Evolutionary conservation across 1,140 invertebrate species (phyloP).

Genomic region (Trachymyrmex septentrionalis): DNA sequence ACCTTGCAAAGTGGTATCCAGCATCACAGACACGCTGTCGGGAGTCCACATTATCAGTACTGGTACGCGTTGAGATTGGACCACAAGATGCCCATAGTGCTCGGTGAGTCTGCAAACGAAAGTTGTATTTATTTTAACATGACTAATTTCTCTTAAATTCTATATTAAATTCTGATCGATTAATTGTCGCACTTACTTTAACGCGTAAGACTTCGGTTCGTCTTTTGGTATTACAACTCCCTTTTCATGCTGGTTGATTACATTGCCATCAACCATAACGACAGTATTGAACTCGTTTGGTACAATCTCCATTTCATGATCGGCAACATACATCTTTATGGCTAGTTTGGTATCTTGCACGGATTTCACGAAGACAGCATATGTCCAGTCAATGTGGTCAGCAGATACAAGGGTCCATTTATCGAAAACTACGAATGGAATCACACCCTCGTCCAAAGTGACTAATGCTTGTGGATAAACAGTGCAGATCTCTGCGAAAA

Average conservation of each 20-base stretch:
- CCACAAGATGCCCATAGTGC: conserved; percentile 53
- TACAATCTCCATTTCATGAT: conserved; percentile 70
- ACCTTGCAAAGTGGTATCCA: conserved; percentile 60
- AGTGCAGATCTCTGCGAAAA: conserved; percentile 75
- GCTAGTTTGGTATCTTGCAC: conserved; percentile 66
- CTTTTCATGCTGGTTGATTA: conserved; percentile 62
- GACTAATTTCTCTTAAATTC: not conserved
- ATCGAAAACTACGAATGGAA: conserved; percentile 63
- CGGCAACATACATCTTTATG: conserved; percentile 61
- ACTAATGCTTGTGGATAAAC: conserved; percentile 70
- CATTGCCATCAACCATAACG: conserved; percentile 69
- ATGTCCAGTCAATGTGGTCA: conserved; percentile 60
- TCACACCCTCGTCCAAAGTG: conserved; percentile 67
- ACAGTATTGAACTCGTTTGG: conserved; percentile 33
- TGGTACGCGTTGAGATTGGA: conserved; percentile 58
- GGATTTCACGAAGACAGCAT: conserved; percentile 74
- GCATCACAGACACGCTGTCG: conserved; percentile 63
- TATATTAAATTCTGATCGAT: not conserved
- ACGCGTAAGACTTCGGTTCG: conserved; percentile 37
- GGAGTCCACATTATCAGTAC: conserved; percentile 50
- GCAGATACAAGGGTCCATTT: conserved; percentile 77
- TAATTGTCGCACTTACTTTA: conserved; percentile 68
- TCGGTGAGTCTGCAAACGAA: conserved; percentile 61
- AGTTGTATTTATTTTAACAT: conserved; percentile 25
- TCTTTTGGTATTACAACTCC: conserved; percentile 68